Evolutionary conservation across 2,113 vertebrate species (phyloP).

Genomic region (Pundamilia nyererei): DNA sequence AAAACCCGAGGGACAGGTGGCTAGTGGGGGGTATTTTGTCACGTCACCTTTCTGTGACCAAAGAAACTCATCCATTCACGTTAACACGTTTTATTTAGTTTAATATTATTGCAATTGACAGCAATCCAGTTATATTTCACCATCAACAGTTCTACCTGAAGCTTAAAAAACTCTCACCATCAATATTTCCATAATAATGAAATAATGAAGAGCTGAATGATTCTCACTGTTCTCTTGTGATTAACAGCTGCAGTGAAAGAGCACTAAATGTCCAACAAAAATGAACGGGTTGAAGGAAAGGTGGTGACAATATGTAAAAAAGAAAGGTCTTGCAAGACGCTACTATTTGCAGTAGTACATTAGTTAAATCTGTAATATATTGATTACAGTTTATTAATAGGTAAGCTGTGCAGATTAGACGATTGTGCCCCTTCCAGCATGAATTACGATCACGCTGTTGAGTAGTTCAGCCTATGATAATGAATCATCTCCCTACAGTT

Average conservation of each 20-base stretch:
- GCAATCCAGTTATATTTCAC: background rate
- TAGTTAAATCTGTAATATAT: background rate
- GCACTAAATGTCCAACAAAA: background rate
- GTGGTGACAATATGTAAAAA: background rate
- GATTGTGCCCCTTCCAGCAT: background rate
- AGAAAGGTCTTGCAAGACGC: background rate
- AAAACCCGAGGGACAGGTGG: conserved; percentile 19
- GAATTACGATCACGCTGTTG: background rate
- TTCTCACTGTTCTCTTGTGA: background rate
- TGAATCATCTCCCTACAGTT: background rate
- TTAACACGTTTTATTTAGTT: background rate
- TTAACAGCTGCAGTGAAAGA: background rate
- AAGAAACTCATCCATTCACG: background rate
- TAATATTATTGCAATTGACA: background rate
- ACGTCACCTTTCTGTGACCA: background rate
- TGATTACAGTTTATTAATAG: background rate
- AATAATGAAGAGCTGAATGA: background rate
- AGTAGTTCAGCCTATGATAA: background rate
- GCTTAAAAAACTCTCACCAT: background rate
- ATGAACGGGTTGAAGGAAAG: background rate
- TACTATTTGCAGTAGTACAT: background rate
- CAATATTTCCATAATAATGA: background rate
- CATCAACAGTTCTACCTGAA: background rate
- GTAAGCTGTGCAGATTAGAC: background rate
- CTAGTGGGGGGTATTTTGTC: background rate